Conservation (phyloP, 35 echinoderm and acorn worm species). For the Eucidaris tribuloides region DNA sequence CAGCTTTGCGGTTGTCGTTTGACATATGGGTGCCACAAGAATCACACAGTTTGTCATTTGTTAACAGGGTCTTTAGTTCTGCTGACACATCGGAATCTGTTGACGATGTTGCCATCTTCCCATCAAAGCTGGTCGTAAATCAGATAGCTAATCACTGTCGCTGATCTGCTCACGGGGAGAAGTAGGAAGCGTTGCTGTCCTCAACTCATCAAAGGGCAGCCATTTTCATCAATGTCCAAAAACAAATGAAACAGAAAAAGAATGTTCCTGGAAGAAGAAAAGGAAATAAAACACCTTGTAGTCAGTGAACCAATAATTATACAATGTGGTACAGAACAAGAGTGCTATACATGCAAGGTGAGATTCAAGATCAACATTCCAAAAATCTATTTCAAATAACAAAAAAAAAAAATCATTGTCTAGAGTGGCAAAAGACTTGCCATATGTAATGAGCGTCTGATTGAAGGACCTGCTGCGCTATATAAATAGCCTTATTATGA, state of each 20-base stretch:
- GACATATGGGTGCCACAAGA: not conserved
- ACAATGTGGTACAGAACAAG: too few species aligned
- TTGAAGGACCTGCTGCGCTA: too few species aligned
- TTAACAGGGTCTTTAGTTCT: not conserved
- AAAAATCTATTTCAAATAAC: too few species aligned
- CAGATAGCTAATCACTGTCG: conserved; percentile 33
- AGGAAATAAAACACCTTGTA: not conserved
- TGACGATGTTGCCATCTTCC: not conserved
- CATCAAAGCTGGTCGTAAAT: not conserved
- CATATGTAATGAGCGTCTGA: too few species aligned
- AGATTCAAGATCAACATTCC: too few species aligned
- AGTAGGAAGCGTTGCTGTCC: conserved; percentile 9
- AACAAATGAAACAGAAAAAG: not conserved
- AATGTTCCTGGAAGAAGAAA: not conserved
- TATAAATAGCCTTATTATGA: too few species aligned
- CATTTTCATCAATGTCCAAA: not conserved
- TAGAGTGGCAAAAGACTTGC: too few species aligned
- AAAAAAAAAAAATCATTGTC: too few species aligned
- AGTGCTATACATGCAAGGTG: too few species aligned
- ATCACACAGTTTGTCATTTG: not conserved
- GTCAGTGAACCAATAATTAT: too few species aligned
- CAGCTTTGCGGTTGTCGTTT: conserved; percentile 39
- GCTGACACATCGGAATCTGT: not conserved
- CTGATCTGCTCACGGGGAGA: conserved; percentile 1
- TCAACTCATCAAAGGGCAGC: not conserved